phyloP scores from a whole-genome alignment of 2,888 invertebrate genomes.

The Laothoe populi region DNA sequence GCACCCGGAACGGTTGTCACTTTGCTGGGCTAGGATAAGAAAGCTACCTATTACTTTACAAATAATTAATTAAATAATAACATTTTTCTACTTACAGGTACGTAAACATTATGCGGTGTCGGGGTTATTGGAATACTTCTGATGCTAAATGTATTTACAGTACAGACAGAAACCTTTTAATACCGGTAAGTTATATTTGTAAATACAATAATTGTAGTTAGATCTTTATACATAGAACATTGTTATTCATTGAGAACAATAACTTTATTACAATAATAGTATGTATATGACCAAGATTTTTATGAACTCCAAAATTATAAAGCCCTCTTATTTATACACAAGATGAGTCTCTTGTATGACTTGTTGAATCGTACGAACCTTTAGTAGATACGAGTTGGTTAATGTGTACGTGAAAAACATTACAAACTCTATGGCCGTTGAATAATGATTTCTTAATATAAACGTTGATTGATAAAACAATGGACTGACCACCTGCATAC shows the following conservation, averaged over 20 bases:
- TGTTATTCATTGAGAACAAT: too few species aligned
- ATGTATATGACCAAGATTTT: too few species aligned
- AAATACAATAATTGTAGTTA: neutral
- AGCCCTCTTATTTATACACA: neutral
- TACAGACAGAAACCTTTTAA: conserved; percentile 8
- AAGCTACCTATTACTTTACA: too few species aligned
- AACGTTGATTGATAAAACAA: conserved; percentile 4
- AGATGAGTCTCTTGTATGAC: neutral
- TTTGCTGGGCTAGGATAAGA: too few species aligned
- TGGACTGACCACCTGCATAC: conserved; percentile 9
- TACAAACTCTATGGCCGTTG: neutral
- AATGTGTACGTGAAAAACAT: conserved; percentile 13
- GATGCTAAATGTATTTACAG: conserved; percentile 19
- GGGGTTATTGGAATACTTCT: conserved; percentile 18
- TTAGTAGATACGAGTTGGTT: neutral
- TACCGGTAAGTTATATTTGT: conserved; percentile 16
- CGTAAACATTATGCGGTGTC: conserved; percentile 39
- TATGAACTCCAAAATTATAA: too few species aligned
- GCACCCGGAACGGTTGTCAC: too few species aligned
- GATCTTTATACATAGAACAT: neutral
- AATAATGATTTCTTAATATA: conserved; percentile 16
- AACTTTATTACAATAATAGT: too few species aligned
- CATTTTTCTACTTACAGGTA: conserved; percentile 50
- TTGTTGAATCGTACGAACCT: neutral
- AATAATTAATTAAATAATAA: conserved; percentile 34